phyloP scores from a whole-genome alignment of 2,113 vertebrate species.

The Rhinopomastus cyanomelas region DNA sequence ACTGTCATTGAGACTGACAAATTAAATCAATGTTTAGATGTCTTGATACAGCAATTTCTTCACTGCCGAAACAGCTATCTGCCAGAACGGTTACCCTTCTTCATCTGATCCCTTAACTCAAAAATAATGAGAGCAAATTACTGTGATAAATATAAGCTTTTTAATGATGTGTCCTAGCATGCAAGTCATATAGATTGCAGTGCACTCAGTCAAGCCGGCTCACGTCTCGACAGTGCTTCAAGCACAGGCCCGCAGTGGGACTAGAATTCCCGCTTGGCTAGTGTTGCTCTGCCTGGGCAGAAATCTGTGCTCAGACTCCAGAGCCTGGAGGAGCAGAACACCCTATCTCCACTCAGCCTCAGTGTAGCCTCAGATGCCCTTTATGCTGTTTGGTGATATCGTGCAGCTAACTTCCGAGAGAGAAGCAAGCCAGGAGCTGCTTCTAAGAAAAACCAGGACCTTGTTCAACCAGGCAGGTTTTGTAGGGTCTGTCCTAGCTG shows the following conservation, averaged over 20 bases:
- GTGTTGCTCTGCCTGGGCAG: background rate
- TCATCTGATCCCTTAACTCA: background rate
- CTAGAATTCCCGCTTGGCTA: background rate
- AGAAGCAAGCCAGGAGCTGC: background rate
- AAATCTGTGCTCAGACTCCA: background rate
- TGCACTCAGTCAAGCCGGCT: background rate
- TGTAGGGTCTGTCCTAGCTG: no score
- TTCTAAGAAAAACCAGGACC: background rate
- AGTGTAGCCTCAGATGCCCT: background rate
- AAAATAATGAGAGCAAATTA: background rate
- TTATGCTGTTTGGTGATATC: background rate
- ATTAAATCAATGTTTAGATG: slow-evolving; percentile 15
- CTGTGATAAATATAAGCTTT: background rate
- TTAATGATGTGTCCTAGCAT: background rate
- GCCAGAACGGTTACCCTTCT: background rate
- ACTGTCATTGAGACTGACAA: background rate
- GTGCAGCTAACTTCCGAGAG: background rate
- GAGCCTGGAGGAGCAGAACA: background rate
- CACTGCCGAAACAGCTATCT: background rate
- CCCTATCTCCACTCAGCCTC: background rate
- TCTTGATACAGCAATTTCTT: background rate
- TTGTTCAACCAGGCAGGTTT: background rate
- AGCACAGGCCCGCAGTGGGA: background rate
- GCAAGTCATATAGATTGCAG: background rate
- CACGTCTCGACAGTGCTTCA: background rate